Conservation (phyloP, 2,113 vertebrate species). For the Hippocampus comes region DNA sequence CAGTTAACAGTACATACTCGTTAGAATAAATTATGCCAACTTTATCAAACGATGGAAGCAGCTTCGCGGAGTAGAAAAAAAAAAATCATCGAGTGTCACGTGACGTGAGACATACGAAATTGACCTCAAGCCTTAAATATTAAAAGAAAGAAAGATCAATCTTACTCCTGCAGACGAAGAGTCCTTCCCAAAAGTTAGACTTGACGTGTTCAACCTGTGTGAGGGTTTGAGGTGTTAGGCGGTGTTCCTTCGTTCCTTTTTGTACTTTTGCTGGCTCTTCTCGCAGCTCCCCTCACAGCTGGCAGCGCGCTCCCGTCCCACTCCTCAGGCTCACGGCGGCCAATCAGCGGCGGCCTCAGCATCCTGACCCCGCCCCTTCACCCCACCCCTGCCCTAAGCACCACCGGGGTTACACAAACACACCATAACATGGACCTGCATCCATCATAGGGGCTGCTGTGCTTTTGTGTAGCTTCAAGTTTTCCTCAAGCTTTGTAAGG, state of each 20-base stretch:
- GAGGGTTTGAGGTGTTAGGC: constrained; percentile 17
- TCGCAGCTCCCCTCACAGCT: constrained; percentile 42
- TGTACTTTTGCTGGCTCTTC: constrained; percentile 10
- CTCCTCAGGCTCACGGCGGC: constrained; percentile 25
- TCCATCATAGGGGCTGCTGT: background rate
- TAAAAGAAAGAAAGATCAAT: background rate
- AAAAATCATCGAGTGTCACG: background rate
- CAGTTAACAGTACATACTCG: background rate
- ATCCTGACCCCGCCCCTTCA: constrained; percentile 55
- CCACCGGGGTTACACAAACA: constrained; percentile 46
- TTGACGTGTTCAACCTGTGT: constrained; percentile 5
- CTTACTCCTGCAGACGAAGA: constrained; percentile 36
- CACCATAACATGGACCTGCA: background rate
- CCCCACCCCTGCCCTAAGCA: constrained; percentile 7
- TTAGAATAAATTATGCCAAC: background rate
- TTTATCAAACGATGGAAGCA: background rate
- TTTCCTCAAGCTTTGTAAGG: background rate
- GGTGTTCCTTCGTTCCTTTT: constrained; percentile 32
- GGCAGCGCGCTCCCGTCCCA: constrained; percentile 35
- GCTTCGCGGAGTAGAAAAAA: background rate
- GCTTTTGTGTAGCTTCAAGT: background rate
- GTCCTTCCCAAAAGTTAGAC: background rate
- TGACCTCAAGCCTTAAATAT: background rate
- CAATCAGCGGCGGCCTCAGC: constrained; percentile 59
- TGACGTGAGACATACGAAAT: background rate